Evolutionary conservation across 2,888 invertebrate genomes (phyloP), one percentile per base, ranked within the genome.

Genomic region (Synergus japonicus): DNA sequence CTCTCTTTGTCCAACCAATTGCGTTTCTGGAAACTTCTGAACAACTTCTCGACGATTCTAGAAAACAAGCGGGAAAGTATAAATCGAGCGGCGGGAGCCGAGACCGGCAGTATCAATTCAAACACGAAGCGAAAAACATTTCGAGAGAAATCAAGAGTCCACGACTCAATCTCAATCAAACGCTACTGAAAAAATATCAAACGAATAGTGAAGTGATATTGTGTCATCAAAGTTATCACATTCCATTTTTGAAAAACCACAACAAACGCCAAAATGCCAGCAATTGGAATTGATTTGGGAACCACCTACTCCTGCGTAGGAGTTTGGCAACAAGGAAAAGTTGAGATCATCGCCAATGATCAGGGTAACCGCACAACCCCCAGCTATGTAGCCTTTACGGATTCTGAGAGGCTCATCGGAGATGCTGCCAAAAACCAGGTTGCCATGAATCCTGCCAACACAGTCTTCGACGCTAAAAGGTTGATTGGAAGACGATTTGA

Each of bases 241-340:
- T 58, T 18, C 66, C 78, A 82, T 60, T 73, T 79, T 66, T 64
- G 82, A 80, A 46, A 66, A 63, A 83, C 81, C 78, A 81, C 60
- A 41, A 81, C 60, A 41, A 92, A 88, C 89, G 1, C n/a, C 54
- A 44, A 44, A 67, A 93, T 93, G 93, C 93, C 93, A 90, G 94
- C 94, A 87, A 92, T 94, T 85, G 94, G 94, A 92, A 94, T 94
- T 84, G 94, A 94, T 90, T 92, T 94, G 85, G 93, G 94, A 80
- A 94, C 94, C 60, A 94, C 94, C 15, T 94, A 93, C 90, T 94
- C 94, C 84, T 94, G 94, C 87, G 94, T 94, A 44, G 97, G 96
- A 79, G 96, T 97, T 15, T 97, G 96, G 93, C 96, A 96, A 88
- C 95, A 97, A 89, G 96, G 97, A 78, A 96, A 96, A 92, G 96